Evolutionary conservation across 2,113 vertebrate species (phyloP).

Genomic region (Hylia prasina): DNA sequence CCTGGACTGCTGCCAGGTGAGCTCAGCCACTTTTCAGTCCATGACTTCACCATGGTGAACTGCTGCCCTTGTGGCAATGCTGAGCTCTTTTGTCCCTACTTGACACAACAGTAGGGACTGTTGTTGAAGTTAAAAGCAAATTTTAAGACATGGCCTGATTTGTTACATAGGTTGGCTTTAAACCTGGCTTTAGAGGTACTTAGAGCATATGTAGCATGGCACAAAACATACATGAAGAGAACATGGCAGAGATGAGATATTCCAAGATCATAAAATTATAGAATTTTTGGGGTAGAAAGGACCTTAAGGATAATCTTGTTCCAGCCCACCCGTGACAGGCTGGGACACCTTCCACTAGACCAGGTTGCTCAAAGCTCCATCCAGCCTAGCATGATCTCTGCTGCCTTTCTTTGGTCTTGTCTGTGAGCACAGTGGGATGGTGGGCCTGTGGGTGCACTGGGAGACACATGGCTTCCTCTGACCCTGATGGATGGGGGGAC

Average conservation of each 20-base stretch:
- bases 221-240: not conserved
- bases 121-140: not conserved
- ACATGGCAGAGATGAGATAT: not conserved
- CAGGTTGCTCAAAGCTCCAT: not conserved
- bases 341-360: not conserved
- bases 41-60: not conserved
- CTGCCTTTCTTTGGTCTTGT: fast-evolving
- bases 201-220: not conserved
- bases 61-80: not conserved
- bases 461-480: not conserved
- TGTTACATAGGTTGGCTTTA: not conserved
- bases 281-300: not conserved
- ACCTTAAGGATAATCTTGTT: not conserved
- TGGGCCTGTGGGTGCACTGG: not conserved
- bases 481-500: not conserved
- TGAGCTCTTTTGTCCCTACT: not conserved
- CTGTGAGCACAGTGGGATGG: not conserved
- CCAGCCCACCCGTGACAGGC: not conserved
- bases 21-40: not conserved
- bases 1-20: not conserved
- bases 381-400: fast-evolving
- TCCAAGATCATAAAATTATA: not conserved
- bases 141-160: not conserved
- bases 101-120: not conserved
- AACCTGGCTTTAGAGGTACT: not conserved